Percentiles rank a stretch among this genome's conserved stretches.
phyloP scores from a whole-genome alignment of 2,888 invertebrate species.

The Neria commutata region DNA sequence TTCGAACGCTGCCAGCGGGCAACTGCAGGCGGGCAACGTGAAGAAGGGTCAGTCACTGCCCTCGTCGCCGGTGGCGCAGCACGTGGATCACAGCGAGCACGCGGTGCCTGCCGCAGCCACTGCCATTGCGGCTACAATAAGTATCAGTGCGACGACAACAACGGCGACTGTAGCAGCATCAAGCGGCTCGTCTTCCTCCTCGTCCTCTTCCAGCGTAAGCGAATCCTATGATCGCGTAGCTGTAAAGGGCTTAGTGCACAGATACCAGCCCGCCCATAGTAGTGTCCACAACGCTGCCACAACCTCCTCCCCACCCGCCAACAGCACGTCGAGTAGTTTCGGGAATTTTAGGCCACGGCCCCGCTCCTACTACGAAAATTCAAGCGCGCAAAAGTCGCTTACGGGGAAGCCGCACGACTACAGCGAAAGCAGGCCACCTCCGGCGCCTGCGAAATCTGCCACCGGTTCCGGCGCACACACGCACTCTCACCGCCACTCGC shows the following conservation, averaged over 20 bases:
- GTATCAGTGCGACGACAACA: constrained; percentile 16
- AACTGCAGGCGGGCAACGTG: constrained; percentile 37
- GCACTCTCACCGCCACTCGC: neutral
- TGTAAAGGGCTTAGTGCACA: constrained; percentile 76
- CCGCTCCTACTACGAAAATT: constrained; percentile 58
- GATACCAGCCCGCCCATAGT: constrained; percentile 68
- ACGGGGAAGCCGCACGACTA: constrained; percentile 51
- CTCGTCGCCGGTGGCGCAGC: constrained; percentile 69
- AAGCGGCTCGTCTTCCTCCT: constrained; percentile 32
- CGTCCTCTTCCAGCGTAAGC: constrained; percentile 49
- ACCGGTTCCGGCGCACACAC: constrained; percentile 16
- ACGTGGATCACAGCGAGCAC: constrained; percentile 48
- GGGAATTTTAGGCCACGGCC: constrained; percentile 53
- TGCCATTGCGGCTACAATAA: constrained; percentile 20
- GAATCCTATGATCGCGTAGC: constrained; percentile 70
- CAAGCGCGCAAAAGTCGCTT: constrained; percentile 35
- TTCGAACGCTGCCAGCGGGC: no score
- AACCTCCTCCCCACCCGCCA: neutral
- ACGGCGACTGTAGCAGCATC: constrained; percentile 20
- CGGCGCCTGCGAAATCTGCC: constrained; percentile 62
- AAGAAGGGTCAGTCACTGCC: constrained; percentile 66
- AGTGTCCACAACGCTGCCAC: constrained; percentile 35
- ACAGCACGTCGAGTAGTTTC: constrained; percentile 25
- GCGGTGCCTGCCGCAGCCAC: neutral
- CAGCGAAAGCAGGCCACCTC: constrained; percentile 61